Base-by-base conservation (phyloP, 1,140 invertebrate genomes). In the Ceratosolen solmsi region DNA sequence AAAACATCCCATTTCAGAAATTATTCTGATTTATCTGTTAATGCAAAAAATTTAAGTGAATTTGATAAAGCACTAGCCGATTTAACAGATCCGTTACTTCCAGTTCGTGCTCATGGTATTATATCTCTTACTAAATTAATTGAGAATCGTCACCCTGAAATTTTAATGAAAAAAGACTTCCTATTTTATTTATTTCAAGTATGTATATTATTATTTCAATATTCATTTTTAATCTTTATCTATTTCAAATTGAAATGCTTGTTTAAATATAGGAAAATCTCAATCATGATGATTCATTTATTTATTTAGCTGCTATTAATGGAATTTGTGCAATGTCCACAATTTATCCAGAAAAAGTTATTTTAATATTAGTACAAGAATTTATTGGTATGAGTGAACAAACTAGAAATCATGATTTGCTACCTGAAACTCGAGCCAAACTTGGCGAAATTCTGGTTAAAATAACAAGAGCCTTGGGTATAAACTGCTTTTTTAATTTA, bases 371-470 rank as follows among this genome's bases (percentile, higher is more conserved):
- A 27, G 93, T 94, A 36, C 88, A 94, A 56, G 93, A 95, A 86
- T 94, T 93, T 86, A 89, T 90, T 56, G 88, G 93, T 58, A 87
- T 91, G 90, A 92, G 86, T 70, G 84, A 89, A 74, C 83, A 86
- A 36, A 83, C 76, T 38, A 85, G 85, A 74, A 86, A 87, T 70
- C 84, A 88, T 78, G 92, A 93, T 73, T 90, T 93, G 85, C 84
- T 87, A n/a, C 84, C 93, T 17, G 94, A 95, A 89, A 90, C 94
- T 58, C 90, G 95, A 84, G 93, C 96, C 86, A 98, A 98, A 93
- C 88, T 97, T 70, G 96, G 96, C 9, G 96, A 98, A 93, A 93
- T 95, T 84, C 89, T 98, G 25, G 94, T 97, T 0, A 95, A 95
- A 92, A 93, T 95, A 41, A 94, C 94, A 2, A 94, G 94, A 90